Conservation (phyloP, 2,888 invertebrate genomes). For the Thalpophila matura region DNA sequence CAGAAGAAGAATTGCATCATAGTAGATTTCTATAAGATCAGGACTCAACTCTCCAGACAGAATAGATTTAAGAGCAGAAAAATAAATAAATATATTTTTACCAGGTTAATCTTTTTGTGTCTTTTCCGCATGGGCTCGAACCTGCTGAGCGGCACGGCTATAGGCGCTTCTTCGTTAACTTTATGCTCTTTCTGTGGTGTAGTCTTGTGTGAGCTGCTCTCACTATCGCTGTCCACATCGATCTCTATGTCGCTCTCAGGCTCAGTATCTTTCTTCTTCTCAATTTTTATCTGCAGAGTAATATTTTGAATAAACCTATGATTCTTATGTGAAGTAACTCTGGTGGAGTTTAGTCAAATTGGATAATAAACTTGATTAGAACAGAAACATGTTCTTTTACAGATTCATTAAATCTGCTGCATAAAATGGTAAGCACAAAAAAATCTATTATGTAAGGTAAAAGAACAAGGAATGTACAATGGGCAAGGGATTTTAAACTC, state of each 20-base stretch:
- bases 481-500: too few relatives aligned
- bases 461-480: too few relatives aligned
- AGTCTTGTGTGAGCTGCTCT: slow-evolving; percentile 60
- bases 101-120: slow-evolving; percentile 89
- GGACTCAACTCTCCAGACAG: too few relatives aligned
- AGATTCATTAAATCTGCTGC: too few relatives aligned
- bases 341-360: background rate
- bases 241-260: slow-evolving; percentile 91
- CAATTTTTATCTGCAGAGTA: slow-evolving; percentile 83
- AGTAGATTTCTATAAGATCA: too few relatives aligned
- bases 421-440: too few relatives aligned
- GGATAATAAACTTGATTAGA: background rate
- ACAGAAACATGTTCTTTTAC: too few relatives aligned
- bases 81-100: slow-evolving; percentile 64
- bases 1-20: too few relatives aligned
- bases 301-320: background rate
- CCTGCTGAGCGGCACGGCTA: slow-evolving; percentile 78
- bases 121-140: slow-evolving; percentile 87
- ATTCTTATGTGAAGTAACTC: too few relatives aligned
- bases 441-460: too few relatives aligned
- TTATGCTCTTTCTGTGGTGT: slow-evolving; percentile 42
- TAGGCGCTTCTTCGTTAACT: slow-evolving; percentile 70
- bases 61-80: too few relatives aligned
- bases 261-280: slow-evolving; percentile 86
- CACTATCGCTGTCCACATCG: slow-evolving; percentile 90